Evolutionary conservation across 2,113 vertebrate genomes (phyloP).

Genomic region (Leucoraja erinaceus): DNA sequence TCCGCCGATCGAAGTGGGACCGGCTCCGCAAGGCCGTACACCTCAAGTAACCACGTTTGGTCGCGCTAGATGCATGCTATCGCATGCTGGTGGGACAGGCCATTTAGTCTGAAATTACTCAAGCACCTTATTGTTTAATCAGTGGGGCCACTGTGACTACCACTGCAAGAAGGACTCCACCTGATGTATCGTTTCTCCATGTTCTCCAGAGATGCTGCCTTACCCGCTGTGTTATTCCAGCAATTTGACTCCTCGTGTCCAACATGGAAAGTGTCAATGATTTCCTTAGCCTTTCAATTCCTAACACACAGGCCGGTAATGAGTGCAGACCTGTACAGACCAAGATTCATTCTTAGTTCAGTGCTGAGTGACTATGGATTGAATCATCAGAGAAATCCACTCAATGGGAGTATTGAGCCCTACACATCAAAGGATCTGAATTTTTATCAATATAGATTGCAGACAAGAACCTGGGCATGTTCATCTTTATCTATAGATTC

Average conservation of each 20-base stretch:
- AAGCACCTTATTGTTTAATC: not conserved
- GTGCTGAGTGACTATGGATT: not conserved
- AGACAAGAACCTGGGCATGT: not conserved
- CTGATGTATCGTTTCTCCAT: too few species aligned
- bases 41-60: too few species aligned
- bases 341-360: not conserved
- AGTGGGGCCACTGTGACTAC: not conserved
- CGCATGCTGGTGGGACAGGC: too few species aligned
- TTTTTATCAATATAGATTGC: not conserved
- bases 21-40: too few species aligned
- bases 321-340: not conserved
- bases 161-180: too few species aligned
- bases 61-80: too few species aligned
- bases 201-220: too few species aligned
- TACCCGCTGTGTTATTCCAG: too few species aligned
- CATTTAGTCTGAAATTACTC: not conserved
- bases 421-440: not conserved
- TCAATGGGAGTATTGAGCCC: not conserved
- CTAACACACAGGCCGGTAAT: not conserved
- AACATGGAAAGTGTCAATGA: not conserved
- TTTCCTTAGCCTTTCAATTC: not conserved
- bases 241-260: too few species aligned
- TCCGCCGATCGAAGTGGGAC: too few species aligned
- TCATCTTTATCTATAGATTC: not conserved
- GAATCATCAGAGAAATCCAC: not conserved